Evolutionary conservation across 2,113 vertebrate genomes (phyloP).

Genomic region (Pedetes capensis): DNA sequence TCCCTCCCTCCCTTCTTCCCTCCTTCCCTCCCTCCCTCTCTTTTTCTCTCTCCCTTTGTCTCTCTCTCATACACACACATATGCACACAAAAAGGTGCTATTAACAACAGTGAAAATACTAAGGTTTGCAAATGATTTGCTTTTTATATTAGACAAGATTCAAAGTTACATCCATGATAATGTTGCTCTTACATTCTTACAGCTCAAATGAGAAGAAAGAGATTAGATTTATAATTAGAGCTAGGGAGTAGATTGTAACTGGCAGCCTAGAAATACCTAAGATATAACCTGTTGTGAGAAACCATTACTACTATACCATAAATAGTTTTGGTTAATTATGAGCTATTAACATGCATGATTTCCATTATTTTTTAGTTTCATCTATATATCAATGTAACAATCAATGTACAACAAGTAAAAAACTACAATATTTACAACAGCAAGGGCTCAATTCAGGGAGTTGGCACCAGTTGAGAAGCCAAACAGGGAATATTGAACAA

Average conservation of each 20-base stretch:
- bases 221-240: background rate
- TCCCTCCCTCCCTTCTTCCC: background rate
- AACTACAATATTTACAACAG: conserved; percentile 9
- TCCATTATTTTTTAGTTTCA: background rate
- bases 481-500: background rate
- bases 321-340: background rate
- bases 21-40: background rate
- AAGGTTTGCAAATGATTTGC: background rate
- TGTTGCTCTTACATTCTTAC: conserved; percentile 6
- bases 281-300: background rate
- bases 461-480: background rate
- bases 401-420: conserved; percentile 6
- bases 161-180: conserved; percentile 30
- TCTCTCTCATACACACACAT: background rate
- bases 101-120: background rate
- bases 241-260: background rate
- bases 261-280: conserved; percentile 17
- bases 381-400: background rate
- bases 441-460: background rate
- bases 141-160: background rate
- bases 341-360: background rate
- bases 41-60: background rate
- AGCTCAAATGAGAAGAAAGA: conserved; percentile 25
- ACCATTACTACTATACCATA: background rate
- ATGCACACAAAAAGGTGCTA: background rate